Base-by-base conservation (phyloP, 2,797 vertebrate genomes). In the Cyclura pinguis region DNA sequence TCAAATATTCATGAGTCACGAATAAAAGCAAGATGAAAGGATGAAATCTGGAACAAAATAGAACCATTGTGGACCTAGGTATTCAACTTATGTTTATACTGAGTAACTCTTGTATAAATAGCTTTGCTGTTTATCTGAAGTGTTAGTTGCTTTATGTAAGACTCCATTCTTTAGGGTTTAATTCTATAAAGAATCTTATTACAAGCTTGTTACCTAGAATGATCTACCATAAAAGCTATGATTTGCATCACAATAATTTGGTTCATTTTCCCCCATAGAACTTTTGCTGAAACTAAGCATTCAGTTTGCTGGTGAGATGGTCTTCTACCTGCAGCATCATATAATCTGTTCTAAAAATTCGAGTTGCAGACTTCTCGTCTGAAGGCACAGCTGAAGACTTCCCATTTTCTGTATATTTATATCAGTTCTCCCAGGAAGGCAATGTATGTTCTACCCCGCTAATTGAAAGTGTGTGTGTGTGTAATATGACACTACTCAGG, bases 71-170 rank as follows among this genome's bases (percentile, higher is more conserved):
- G 20, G 22, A 81, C 35, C 13, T 57, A 57, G 47, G 1, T 32
- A 67, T 77, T 67, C 73, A 29, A 77, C 22, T 55, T 64, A 69
- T 77, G 42, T 42, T 87, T 14, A n/a, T n/a, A 27, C 67, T 18
- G 6, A 22, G 8, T 50, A 82, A 81, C 55, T n/a, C 7, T 22
- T 78, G 13, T 77, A 22, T 62, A 67, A 89, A 69, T 80, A 84
- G 74, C 35, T 32, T 47, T 69, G 13, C 47, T 84, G 35, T 77
- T 83, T 38, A 83, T 32, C n/a, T 74, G 42, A 74, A 82, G 9
- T 87, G 82, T 35, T 87, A 72, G n/a, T 86, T 82, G 24, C 38
- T 74, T 74, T 86, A 82, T 64, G 4, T 83, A 83, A 55, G 24
- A 32, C n/a, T 42, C 24, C 80, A 77, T 16, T 27, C 22, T 82